Percentiles rank a stretch among this genome's conserved stretches.
phyloP scores from a whole-genome alignment of 2,113 vertebrate genomes.

The Corydoras sp. region DNA sequence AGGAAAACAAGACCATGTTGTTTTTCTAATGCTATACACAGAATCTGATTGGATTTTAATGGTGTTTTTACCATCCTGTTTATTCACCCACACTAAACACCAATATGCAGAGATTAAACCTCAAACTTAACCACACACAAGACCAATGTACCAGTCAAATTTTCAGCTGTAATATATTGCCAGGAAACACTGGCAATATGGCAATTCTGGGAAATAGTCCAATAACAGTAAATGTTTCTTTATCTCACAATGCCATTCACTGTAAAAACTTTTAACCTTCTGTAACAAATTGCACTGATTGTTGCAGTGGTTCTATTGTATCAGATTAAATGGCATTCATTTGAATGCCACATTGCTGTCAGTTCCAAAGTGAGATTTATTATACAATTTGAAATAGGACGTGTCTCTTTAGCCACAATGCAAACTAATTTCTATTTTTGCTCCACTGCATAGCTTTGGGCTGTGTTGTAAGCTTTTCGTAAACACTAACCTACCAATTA shows the following conservation, averaged over 20 bases:
- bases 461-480: neutral
- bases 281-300: slow-evolving; percentile 8
- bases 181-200: too few species aligned
- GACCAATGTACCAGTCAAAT: too few species aligned
- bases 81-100: too few species aligned
- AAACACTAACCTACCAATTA: too few species aligned
- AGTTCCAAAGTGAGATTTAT: slow-evolving; percentile 28
- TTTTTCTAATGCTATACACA: too few species aligned
- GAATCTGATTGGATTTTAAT: too few species aligned
- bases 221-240: neutral
- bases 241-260: neutral
- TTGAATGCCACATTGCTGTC: slow-evolving; percentile 20
- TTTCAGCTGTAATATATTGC: too few species aligned
- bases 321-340: slow-evolving; percentile 28
- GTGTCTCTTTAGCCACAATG: slow-evolving; percentile 1
- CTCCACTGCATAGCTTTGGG: slow-evolving; percentile 19
- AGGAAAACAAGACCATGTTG: too few species aligned
- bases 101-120: too few species aligned
- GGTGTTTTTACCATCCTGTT: too few species aligned
- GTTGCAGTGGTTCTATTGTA: slow-evolving; percentile 1
- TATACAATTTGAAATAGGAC: slow-evolving; percentile 7
- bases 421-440: slow-evolving; percentile 18
- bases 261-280: neutral
- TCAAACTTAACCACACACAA: too few species aligned
- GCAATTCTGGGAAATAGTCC: neutral